Base-by-base conservation (phyloP, 2,888 invertebrate genomes). In the Notocelia uddmanniana region DNA sequence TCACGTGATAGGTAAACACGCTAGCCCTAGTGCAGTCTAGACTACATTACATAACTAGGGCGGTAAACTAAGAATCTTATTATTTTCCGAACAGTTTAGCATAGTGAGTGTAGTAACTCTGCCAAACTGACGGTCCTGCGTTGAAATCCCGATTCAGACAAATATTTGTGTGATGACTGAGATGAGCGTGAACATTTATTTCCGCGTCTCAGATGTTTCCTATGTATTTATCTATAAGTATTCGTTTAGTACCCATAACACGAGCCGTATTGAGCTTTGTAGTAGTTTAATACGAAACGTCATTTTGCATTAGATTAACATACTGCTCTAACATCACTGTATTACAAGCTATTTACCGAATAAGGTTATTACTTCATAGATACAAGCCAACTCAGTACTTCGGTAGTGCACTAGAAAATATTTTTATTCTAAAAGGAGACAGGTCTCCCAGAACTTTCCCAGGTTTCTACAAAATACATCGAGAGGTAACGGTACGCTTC, bases 341-440 rank as follows among this genome's bases (percentile, higher is more conserved):
- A 23, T 19, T 50, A 31, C 50, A 31, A 63, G 2, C 50, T 9
- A 15, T 23, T 18, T 1, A 62, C 19, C 6, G 26, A 57, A 26
- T 57, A 45, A 67, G 55, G n/a, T 45, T 66, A 55, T 55, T 45
- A 57, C 41, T 23, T 55, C 55, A 69, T 48, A 64, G 26, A 62
- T 68, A 50, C 62, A 54, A 15, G 58, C 26, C n/a, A 64, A 70
- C 26, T 58, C n/a, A 52, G 23, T 63, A 69, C 15, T 34, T 58
- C n/a, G 58, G 23, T 63, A 69, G 18, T 34, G 66, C 52, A 52
- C 45, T 54, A 66, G 45, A 71, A 66, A 34, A 62, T 41, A 52
- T 60, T 71, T 71, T 59, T 37, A 71, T 71, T 66, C 26, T 26
- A 45, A 41, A 58, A 34, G 37, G 23, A 70, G 50, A 64, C 63